Percentiles rank a stretch among this genome's conserved stretches.
Conservation (phyloP, 2,888 invertebrate genomes). For the Antitype chi region DNA sequence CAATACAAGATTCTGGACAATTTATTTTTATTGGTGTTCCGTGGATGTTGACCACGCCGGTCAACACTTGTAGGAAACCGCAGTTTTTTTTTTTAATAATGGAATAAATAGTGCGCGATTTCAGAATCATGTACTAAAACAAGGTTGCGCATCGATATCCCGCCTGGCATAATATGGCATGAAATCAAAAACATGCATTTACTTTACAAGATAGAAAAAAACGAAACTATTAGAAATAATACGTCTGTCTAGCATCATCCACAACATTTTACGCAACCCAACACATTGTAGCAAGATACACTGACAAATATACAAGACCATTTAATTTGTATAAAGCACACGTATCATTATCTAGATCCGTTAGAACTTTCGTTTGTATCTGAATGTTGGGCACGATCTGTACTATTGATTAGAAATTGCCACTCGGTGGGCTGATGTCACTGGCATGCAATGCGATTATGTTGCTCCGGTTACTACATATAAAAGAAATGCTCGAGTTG, state of each 20-base stretch:
- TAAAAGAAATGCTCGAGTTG: constrained; percentile 53
- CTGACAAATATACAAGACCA: constrained; percentile 53
- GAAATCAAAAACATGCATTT: background rate
- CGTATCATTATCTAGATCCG: constrained; percentile 80
- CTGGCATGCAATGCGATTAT: constrained; percentile 67
- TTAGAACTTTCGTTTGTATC: constrained; percentile 81
- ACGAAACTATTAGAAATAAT: background rate
- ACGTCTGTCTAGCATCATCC: background rate
- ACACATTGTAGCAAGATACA: constrained; percentile 6
- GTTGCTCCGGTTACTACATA: constrained; percentile 59
- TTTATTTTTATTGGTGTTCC: too few relatives aligned
- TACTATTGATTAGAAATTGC: constrained; percentile 85
- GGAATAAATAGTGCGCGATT: too few relatives aligned
- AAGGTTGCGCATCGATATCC: too few relatives aligned
- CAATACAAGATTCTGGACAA: too few relatives aligned
- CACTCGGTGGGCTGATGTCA: constrained; percentile 81
- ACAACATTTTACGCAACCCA: constrained; percentile 36
- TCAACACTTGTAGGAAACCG: too few relatives aligned
- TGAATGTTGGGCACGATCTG: constrained; percentile 79
- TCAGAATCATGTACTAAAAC: too few relatives aligned
- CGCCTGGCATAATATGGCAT: too few relatives aligned
- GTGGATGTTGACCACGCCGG: too few relatives aligned
- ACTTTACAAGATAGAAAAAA: background rate
- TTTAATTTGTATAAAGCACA: constrained; percentile 70
- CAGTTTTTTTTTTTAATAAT: too few relatives aligned